phyloP scores from a whole-genome alignment of 2,888 invertebrate genomes.

The Scelioninae gen. 1 region DNA sequence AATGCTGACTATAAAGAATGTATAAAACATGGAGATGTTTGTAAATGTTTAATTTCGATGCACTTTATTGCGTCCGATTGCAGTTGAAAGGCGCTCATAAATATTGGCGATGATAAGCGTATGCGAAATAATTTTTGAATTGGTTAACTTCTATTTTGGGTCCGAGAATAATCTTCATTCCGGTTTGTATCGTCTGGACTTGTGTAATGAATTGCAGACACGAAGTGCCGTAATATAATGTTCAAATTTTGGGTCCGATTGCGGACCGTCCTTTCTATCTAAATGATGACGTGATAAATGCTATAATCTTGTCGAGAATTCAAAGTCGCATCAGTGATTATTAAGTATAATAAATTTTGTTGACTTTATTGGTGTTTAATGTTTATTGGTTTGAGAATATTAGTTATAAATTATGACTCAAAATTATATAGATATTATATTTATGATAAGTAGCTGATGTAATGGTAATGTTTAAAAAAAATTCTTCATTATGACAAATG shows the following conservation, averaged over 20 bases:
- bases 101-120: constrained; percentile 36
- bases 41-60: constrained; percentile 14
- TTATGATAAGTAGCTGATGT: constrained; percentile 17
- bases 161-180: constrained; percentile 50
- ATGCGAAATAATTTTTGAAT: constrained; percentile 50
- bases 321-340: constrained; percentile 28
- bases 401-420: constrained; percentile 16
- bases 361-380: constrained; percentile 24
- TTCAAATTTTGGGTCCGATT: constrained; percentile 50
- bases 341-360: constrained; percentile 24
- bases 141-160: constrained; percentile 67
- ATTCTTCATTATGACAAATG: too few relatives aligned
- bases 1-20: not conserved
- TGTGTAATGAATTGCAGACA: constrained; percentile 58
- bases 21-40: constrained; percentile 12
- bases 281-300: constrained; percentile 47
- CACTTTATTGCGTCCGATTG: constrained; percentile 40
- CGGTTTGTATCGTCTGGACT: constrained; percentile 56
- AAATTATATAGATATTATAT: constrained; percentile 17
- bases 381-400: constrained; percentile 7
- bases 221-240: constrained; percentile 57
- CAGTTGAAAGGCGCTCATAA: constrained; percentile 51
- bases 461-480: not conserved
- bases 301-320: constrained; percentile 40
- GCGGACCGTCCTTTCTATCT: constrained; percentile 11